Evolutionary conservation across 2,113 vertebrate genomes (phyloP).

Genomic region (Psilopogon haemacephalus): DNA sequence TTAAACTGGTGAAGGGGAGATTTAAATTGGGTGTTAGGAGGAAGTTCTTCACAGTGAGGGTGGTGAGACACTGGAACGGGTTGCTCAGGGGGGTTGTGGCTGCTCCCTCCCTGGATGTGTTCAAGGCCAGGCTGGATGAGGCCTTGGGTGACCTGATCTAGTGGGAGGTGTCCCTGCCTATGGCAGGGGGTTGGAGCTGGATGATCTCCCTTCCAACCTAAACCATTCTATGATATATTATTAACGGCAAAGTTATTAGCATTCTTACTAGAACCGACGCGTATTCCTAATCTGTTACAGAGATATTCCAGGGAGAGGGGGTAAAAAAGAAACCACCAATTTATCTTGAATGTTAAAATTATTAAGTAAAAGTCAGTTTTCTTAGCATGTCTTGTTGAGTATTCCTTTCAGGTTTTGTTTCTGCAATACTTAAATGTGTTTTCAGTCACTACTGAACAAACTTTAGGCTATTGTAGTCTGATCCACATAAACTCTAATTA

Average conservation of each 20-base stretch:
- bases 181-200: no score
- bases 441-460: not conserved
- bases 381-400: not conserved
- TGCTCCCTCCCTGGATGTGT: no score
- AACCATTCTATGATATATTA: no score
- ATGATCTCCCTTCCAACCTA: no score
- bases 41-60: no score
- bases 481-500: not conserved
- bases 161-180: no score
- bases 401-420: not conserved
- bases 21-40: no score
- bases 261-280: not conserved
- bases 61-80: no score
- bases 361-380: not conserved
- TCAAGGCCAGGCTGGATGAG: no score
- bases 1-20: no score
- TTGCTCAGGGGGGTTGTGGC: no score
- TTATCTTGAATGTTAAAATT: not conserved
- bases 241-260: not conserved
- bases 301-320: not conserved
- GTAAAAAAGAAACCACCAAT: fast-evolving
- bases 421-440: not conserved
- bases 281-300: not conserved
- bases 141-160: no score
- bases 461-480: not conserved